A percentile compares a stretch with the other conserved stretches of the same genome.
Conservation (phyloP, 2,113 vertebrate species). For the Vulpes ferrilata region DNA sequence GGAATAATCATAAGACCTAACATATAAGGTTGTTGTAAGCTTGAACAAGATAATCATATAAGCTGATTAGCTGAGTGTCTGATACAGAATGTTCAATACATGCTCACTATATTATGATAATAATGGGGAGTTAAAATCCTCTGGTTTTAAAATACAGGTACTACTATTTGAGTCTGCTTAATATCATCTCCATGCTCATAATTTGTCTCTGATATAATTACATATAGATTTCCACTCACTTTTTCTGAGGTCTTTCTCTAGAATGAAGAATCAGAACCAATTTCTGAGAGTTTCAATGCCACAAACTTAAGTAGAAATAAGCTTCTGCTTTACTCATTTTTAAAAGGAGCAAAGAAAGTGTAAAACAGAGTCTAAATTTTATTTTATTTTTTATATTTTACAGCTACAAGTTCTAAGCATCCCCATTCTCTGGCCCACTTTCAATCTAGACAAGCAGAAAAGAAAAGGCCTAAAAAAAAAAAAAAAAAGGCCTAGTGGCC, state of each 20-base stretch:
- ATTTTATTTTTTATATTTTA: neutral
- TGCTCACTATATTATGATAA: neutral
- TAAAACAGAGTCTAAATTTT: neutral
- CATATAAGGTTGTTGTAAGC: neutral
- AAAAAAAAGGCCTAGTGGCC: neutral
- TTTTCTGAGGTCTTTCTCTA: neutral
- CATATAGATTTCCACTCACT: neutral
- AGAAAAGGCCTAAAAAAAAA: slow-evolving; percentile 17
- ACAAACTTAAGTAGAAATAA: neutral
- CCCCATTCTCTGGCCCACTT: neutral
- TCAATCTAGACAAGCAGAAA: neutral
- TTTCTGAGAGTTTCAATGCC: neutral
- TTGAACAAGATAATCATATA: neutral
- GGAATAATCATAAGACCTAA: neutral
- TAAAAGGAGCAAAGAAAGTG: neutral
- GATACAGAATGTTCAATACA: neutral
- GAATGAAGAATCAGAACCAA: neutral
- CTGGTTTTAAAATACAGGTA: neutral
- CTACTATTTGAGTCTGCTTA: neutral
- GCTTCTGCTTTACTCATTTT: neutral
- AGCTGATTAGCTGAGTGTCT: neutral
- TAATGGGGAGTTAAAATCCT: neutral
- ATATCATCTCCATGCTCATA: neutral
- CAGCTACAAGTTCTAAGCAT: neutral
- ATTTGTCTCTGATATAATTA: neutral